Conservation (phyloP, 2,888 invertebrate species). For the Aspidiotus rigidus region DNA sequence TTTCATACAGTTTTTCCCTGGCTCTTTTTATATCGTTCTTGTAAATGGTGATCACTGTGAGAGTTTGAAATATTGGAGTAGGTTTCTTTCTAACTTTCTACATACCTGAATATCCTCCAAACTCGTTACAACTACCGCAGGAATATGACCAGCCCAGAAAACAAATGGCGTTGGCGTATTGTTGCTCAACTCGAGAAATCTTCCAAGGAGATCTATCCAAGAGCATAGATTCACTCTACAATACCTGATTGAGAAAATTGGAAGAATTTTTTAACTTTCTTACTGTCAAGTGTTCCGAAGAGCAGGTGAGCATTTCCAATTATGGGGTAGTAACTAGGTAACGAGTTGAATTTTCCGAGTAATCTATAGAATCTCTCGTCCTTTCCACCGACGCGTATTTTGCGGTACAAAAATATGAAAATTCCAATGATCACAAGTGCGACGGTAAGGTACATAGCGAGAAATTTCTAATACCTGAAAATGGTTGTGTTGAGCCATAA, state of each 20-base stretch:
- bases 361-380: neutral
- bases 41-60: no score
- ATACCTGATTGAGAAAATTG: neutral
- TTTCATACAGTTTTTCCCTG: no score
- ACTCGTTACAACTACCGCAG: neutral
- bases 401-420: no score
- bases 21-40: no score
- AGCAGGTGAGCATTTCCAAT: slow-evolving; percentile 4
- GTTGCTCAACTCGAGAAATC: slow-evolving; percentile 41
- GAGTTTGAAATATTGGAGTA: no score
- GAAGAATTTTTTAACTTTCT: neutral
- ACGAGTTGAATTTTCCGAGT: neutral
- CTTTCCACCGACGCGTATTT: neutral
- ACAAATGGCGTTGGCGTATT: neutral
- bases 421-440: no score
- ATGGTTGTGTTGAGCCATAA: no score
- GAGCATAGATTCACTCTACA: neutral
- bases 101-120: neutral
- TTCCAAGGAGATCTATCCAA: neutral
- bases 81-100: neutral
- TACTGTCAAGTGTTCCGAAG: neutral
- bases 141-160: neutral
- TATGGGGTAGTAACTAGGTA: neutral
- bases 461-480: no score
- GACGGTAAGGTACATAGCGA: no score